Base-by-base conservation (phyloP, 2,888 invertebrate genomes). In the Cantharis lateralis region DNA sequence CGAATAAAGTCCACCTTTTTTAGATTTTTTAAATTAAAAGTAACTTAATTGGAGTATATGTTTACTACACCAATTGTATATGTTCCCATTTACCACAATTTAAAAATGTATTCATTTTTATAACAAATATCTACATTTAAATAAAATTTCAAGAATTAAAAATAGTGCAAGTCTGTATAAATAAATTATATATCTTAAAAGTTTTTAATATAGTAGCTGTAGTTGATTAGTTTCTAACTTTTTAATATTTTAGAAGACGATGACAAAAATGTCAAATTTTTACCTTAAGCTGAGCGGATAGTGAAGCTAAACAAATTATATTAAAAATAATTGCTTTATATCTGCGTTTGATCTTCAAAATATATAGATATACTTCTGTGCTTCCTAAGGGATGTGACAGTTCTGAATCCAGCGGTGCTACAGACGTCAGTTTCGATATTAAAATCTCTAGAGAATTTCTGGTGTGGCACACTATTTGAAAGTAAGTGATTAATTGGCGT, bases 241-340 rank as follows among this genome's bases (percentile, higher is more conserved):
- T 48, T n/a, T 48, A 48, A 48, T 48, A 48, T 48, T 48, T 48
- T 48, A 7, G 2, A 48, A 7, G 48, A 9, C n/a, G 48, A 1
- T 48, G 48, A 48, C n/a, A n/a, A n/a, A 48, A 82, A 83, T 83
- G 83, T 79, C 82, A 81, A 82, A 82, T 82, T 83, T 82, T 80
- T 81, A 76, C 78, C 72, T 74, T 76, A 74, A 75, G 68, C 68
- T 66, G 72, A 72, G 74, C 72, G 74, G 73, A 81, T 48, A 48
- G 79, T 78, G 81, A 80, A 80, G 79, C 81, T 78, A 76, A 80
- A 74, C 80, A 83, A 83, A 82, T 83, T 82, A 82, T 82, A 84
- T 84, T 83, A 83, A 82, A 82, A 82, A 83, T 83, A 84, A 84
- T 84, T 83, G 80, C 82, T 76, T 84, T 84, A 83, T 77, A 79